phyloP scores from a whole-genome alignment of 2,797 vertebrate species.

The Coccyzus lansbergi region DNA sequence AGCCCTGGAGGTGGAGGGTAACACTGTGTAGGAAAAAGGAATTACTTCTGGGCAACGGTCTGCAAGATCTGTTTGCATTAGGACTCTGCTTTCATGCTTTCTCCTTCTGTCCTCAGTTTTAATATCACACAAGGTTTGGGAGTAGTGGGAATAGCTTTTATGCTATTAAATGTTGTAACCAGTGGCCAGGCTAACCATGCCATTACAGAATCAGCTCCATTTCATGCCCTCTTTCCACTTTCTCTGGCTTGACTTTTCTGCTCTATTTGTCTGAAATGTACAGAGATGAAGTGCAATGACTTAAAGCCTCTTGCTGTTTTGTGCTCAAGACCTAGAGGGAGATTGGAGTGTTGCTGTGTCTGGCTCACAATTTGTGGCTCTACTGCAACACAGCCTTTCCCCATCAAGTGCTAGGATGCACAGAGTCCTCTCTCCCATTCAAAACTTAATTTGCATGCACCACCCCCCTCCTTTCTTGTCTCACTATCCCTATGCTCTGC shows the following conservation, averaged over 20 bases:
- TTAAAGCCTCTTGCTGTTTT: background rate
- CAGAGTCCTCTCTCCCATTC: background rate
- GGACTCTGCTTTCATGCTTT: background rate
- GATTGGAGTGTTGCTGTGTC: background rate
- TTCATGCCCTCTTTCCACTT: constrained; percentile 63
- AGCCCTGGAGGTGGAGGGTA: background rate
- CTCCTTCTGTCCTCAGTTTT: background rate
- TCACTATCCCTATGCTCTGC: fast-evolving
- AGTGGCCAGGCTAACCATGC: background rate
- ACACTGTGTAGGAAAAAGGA: background rate
- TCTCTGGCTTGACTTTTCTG: constrained; percentile 61
- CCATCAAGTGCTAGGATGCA: background rate
- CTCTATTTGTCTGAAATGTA: constrained; percentile 70
- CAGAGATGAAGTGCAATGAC: constrained; percentile 65
- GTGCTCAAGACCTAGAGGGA: background rate
- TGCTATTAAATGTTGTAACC: background rate
- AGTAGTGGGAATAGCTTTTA: background rate
- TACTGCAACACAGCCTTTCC: background rate
- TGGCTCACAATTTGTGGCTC: background rate
- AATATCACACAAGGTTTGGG: background rate
- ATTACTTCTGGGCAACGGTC: background rate
- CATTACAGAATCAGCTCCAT: constrained; percentile 33
- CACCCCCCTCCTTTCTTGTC: too few relatives aligned
- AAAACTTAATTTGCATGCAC: background rate
- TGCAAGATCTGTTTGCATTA: background rate